phyloP scores from a whole-genome alignment of 2,113 vertebrate species.

The Vulpes ferrilata region DNA sequence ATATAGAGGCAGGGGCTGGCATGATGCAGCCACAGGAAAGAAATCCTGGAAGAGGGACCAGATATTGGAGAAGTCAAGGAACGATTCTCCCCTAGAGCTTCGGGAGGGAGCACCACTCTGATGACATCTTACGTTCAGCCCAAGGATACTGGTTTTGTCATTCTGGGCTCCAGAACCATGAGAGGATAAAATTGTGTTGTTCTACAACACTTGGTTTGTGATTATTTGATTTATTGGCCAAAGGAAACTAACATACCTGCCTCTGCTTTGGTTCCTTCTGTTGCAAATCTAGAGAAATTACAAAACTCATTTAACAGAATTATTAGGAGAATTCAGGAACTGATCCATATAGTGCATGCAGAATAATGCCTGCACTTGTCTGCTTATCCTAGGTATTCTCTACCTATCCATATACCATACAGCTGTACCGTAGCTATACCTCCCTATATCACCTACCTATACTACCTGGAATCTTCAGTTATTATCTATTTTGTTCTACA shows the following conservation, averaged over 20 bases:
- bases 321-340: background rate
- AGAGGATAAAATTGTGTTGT: background rate
- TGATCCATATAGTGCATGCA: background rate
- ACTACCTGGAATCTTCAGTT: background rate
- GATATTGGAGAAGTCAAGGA: background rate
- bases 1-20: accelerated
- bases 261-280: background rate
- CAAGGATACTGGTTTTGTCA: background rate
- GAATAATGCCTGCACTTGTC: background rate
- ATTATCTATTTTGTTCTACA: background rate
- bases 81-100: accelerated
- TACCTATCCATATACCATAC: too few species aligned
- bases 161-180: background rate
- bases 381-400: background rate
- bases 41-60: too few species aligned
- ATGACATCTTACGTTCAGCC: background rate
- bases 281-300: background rate
- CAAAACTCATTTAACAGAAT: background rate
- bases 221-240: background rate
- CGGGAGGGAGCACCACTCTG: background rate
- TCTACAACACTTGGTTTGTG: background rate
- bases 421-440: background rate
- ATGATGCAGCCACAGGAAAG: background rate
- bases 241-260: background rate
- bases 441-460: background rate